These are phyloP conservation scores for Dolichotis patagonum DNA, from an alignment of 2,113 vertebrate species.

Conservation along the genomic window DNA sequence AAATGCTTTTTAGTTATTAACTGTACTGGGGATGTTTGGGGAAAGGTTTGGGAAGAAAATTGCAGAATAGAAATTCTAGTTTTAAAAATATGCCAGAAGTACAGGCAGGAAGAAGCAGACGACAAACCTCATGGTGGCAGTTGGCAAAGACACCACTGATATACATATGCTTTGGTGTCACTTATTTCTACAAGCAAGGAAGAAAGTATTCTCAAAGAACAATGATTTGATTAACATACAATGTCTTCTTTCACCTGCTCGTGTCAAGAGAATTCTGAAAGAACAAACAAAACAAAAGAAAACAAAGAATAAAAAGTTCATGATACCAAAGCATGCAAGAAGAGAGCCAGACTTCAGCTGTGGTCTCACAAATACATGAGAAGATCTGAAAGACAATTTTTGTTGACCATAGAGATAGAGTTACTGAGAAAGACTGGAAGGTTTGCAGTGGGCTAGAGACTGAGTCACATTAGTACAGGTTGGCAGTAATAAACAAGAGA, in stretches of 20 bases:
- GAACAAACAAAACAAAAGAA: background rate
- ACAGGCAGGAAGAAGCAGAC: rapidly evolving
- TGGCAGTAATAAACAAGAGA: background rate
- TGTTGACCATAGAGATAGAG: too few relatives aligned
- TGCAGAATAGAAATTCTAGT: background rate
- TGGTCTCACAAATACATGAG: background rate
- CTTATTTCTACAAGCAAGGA: background rate
- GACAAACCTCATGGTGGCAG: background rate
- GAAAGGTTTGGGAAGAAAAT: background rate
- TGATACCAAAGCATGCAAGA: background rate
- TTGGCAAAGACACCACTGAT: rapidly evolving
- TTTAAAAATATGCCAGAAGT: background rate
- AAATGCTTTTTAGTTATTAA: background rate
- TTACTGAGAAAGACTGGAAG: background rate
- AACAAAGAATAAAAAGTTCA: background rate
- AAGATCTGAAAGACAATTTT: background rate
- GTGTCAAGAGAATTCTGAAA: background rate
- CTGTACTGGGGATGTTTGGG: background rate
- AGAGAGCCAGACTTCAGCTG: background rate
- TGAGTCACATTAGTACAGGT: background rate
- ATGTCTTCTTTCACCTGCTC: background rate
- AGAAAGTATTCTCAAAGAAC: background rate
- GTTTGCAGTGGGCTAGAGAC: background rate
- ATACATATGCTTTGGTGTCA: background rate
- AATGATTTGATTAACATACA: background rate